Evolutionary conservation across 2,113 vertebrate species (phyloP).

Genomic region (Anhinga rufa): DNA sequence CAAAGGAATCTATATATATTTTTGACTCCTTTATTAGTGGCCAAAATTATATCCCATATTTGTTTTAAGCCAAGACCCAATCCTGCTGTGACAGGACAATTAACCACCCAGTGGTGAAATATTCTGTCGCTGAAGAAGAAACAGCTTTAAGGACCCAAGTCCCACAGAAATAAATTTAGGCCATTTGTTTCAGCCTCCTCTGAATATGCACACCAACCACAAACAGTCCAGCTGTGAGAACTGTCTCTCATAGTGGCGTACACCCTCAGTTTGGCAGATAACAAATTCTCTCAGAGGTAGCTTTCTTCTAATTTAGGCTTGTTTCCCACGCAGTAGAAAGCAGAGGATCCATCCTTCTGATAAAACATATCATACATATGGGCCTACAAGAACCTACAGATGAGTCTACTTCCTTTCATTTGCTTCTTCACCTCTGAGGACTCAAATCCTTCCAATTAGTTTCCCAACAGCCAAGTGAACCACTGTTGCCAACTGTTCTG

Average conservation of each 20-base stretch:
- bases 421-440: neutral
- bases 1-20: neutral
- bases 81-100: neutral
- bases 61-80: neutral
- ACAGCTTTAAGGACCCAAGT: neutral
- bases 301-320: neutral
- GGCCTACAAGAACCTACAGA: neutral
- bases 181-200: neutral
- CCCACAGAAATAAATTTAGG: neutral
- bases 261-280: neutral
- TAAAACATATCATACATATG: neutral
- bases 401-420: neutral
- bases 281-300: neutral
- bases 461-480: neutral
- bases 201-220: neutral
- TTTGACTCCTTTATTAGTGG: neutral
- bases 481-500: neutral
- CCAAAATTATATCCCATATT: neutral
- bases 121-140: neutral
- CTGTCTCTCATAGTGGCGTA: neutral
- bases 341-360: neutral
- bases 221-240: neutral
- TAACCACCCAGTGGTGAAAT: neutral
- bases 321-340: neutral
- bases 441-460: neutral